phyloP scores from a whole-genome alignment of 2,888 invertebrate genomes.

The Achlya flavicornis region DNA sequence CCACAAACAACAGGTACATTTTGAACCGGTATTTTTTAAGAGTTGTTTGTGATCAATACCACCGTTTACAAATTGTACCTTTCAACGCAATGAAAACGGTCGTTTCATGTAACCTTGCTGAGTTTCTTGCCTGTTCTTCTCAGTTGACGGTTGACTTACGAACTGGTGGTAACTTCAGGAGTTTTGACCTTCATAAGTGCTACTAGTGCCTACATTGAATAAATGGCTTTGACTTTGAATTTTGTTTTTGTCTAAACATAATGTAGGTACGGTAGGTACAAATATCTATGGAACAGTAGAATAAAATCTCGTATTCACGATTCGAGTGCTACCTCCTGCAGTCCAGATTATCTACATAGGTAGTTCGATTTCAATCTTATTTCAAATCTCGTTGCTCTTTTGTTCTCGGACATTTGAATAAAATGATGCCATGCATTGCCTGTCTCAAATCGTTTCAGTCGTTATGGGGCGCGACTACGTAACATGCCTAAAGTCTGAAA shows the following conservation, averaged over 20 bases:
- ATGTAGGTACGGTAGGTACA: too few relatives aligned
- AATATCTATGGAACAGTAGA: not conserved
- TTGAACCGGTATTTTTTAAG: not conserved
- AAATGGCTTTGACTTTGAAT: too few relatives aligned
- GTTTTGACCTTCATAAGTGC: too few relatives aligned
- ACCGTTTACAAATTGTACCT: not conserved
- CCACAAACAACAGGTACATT: not conserved
- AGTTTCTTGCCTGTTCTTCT: too few relatives aligned
- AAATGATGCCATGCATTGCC: not conserved
- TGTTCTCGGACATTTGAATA: not conserved
- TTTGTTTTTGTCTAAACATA: too few relatives aligned
- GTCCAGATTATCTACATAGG: not conserved
- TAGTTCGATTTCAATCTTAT: not conserved
- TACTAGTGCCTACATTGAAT: too few relatives aligned
- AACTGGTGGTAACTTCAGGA: too few relatives aligned
- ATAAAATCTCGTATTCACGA: not conserved
- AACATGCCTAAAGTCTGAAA: not conserved
- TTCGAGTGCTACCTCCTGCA: not conserved
- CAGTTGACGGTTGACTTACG: too few relatives aligned
- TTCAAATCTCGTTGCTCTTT: not conserved
- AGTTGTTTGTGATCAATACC: not conserved
- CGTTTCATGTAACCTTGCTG: too few relatives aligned
- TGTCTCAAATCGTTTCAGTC: not conserved
- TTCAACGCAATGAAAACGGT: too few relatives aligned
- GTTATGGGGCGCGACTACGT: not conserved